phyloP scores from a whole-genome alignment of 2,888 invertebrate genomes.

The Philaethria dido region DNA sequence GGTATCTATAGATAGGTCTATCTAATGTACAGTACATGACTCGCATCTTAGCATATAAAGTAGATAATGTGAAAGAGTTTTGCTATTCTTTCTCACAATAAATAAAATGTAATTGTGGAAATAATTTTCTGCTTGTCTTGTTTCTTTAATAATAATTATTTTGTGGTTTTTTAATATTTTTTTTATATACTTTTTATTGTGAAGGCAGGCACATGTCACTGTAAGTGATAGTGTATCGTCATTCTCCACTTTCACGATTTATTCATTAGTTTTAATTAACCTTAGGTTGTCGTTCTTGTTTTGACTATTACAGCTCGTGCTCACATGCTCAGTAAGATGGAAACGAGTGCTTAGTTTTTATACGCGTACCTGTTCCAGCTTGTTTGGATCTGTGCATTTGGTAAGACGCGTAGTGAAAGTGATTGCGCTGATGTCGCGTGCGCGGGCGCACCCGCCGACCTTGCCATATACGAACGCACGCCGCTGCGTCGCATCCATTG shows the following conservation, averaged over 20 bases:
- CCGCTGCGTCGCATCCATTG: slow-evolving; percentile 51
- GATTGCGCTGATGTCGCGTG: slow-evolving; percentile 79
- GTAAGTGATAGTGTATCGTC: background rate
- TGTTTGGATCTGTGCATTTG: slow-evolving; percentile 62
- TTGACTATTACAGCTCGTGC: background rate
- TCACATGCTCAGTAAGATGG: background rate
- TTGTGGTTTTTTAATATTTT: too few relatives aligned
- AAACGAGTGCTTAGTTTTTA: slow-evolving; percentile 41
- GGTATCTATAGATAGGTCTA: slow-evolving; percentile 16
- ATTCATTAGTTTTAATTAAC: background rate
- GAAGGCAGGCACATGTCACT: too few relatives aligned
- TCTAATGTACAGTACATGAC: background rate
- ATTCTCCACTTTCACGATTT: background rate
- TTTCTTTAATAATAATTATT: background rate
- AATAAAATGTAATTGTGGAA: background rate
- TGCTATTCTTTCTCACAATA: background rate
- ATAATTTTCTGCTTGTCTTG: background rate
- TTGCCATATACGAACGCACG: slow-evolving; percentile 70
- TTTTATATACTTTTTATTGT: too few relatives aligned
- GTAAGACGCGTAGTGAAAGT: slow-evolving; percentile 77
- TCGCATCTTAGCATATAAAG: background rate
- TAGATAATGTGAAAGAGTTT: slow-evolving; percentile 1
- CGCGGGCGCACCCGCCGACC: slow-evolving; percentile 71
- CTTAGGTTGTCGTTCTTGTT: background rate
- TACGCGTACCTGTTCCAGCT: slow-evolving; percentile 47